Evolutionary conservation across 2,888 invertebrate genomes (phyloP), one percentile per base, ranked within the genome.

Genomic region (Fragum whitleyi): DNA sequence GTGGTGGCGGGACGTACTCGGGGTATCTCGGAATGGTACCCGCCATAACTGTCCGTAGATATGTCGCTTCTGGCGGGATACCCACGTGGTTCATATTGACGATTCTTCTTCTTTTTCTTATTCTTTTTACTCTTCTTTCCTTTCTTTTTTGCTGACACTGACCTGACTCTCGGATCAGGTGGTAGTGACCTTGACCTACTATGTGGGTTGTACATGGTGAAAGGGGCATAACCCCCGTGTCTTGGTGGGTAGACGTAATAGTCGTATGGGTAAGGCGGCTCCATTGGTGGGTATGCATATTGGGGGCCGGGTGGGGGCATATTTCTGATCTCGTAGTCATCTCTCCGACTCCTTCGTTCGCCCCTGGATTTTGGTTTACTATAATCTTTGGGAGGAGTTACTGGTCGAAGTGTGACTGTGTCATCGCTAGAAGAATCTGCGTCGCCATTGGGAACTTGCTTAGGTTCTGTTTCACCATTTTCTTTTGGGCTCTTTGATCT

Each of bases 311-410:
- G 23, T 26, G 57, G 57, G 11, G 9, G 11, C 57, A 57, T 57
- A n/a, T 57, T 57, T 28, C 81, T 78, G 14, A 77, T 75, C 55
- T 89, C 87, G 62, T 87, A 86, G n/a, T 82, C 78, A 16, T 89
- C 89, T 11, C 87, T 77, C 71, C 88, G 83, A 76, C 89, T 89
- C 77, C 85, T 76, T 3, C 89, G 81, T 23, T 85, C 74, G 11
- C 82, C 78, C 19, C 77, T 77, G 7, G 69, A 26, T n/a, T 73
- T 73, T 47, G 76, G 71, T 32, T 78, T 53, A 29, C 90, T 90
- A 80, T 92, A 92, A 81, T 92, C 92, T 6, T 87, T 87, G 6
- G 91, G 90, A 9, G 92, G 92, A 0, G 92, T 90, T 16, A 81
- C 81, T 9, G 92, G 92, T 57, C 92, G 67, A 28, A 75, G 62